Base-by-base conservation (phyloP, 1,140 invertebrate species). In the Macrosteles quadrilineatus region DNA sequence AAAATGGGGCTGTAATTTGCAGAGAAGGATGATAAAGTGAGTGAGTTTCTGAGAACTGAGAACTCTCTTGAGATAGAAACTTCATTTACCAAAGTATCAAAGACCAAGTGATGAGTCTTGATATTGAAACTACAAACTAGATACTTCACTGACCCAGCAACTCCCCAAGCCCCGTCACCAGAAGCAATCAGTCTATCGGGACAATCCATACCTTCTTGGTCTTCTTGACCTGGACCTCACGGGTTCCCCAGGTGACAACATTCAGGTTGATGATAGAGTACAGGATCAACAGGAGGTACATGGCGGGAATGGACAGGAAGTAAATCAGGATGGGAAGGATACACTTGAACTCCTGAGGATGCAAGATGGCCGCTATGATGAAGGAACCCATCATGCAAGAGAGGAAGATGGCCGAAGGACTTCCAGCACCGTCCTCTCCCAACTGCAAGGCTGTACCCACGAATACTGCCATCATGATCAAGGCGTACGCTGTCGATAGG, bases 401-500 rank as follows among this genome's bases (percentile, higher is more conserved):
- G 77, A 99, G 88, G 85, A 99, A 99, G 79, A 99, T 96, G n/a
- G 97, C 95, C 40, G 97, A 96, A 1, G 96, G 94, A 6, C 94
- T 96, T 55, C 93, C 95, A 53, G 96, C 88, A 29, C 96, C 95
- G 84, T 97, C 95, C 86, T 97, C 94, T 27, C 93, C 92, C 76
- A 98, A 86, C 79, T 98, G 96, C n/a, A 98, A 86, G 0, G 95
- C 94, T 0, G 97, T 98, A 87, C 97, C 97, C n/a, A 99, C 97
- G 68, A 99, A 94, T 2, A 99, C 97, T 75, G 98, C 96, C 91
- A 99, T 97, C 97, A 99, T 99, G 71, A 99, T 91, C 78, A 99
- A 86, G 4, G 97, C 96, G 81, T 99, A 99, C 2, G 88, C 86
- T 27, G 97, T 97, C 23, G 96, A 98, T 74, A 98, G 81, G 74